Evolutionary conservation across 92 coral and sea anemone genomes (phyloP).

Genomic region (Meandrina meandrites): DNA sequence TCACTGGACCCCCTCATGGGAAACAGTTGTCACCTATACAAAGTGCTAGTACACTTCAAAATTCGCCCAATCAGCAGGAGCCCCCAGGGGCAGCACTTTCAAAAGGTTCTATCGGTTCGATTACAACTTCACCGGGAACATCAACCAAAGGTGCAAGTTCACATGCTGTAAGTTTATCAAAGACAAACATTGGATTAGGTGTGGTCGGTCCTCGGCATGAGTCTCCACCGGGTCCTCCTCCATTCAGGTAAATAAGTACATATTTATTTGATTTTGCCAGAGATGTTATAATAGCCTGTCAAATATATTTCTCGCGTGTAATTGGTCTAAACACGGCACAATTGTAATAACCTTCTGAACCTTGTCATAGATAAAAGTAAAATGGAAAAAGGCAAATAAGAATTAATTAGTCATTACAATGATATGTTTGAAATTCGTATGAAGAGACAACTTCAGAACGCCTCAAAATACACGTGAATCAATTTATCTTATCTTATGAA

Average conservation of each 20-base stretch:
- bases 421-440: too few relatives aligned
- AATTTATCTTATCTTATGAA: too few relatives aligned
- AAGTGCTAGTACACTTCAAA: constrained; percentile 64
- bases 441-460: too few relatives aligned
- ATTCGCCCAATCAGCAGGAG: constrained; percentile 69
- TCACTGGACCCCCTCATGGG: constrained; percentile 68
- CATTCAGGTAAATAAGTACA: constrained; percentile 67
- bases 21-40: constrained; percentile 88
- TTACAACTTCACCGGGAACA: constrained; percentile 56
- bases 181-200: constrained; percentile 82
- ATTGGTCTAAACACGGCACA: too few relatives aligned
- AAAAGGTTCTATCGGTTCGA: constrained; percentile 44
- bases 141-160: constrained; percentile 64
- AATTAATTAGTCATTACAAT: too few relatives aligned
- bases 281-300: neutral
- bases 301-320: neutral
- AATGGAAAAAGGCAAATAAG: too few relatives aligned
- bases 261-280: neutral
- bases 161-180: constrained; percentile 79
- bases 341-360: too few relatives aligned
- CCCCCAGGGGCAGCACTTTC: constrained; percentile 42
- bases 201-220: constrained; percentile 83
- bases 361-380: too few relatives aligned
- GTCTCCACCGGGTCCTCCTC: constrained; percentile 83
- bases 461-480: too few relatives aligned